Evolutionary conservation across 2,113 vertebrate genomes (phyloP), one percentile per base, ranked within the genome.

Genomic region (Nerophis ophidion): DNA sequence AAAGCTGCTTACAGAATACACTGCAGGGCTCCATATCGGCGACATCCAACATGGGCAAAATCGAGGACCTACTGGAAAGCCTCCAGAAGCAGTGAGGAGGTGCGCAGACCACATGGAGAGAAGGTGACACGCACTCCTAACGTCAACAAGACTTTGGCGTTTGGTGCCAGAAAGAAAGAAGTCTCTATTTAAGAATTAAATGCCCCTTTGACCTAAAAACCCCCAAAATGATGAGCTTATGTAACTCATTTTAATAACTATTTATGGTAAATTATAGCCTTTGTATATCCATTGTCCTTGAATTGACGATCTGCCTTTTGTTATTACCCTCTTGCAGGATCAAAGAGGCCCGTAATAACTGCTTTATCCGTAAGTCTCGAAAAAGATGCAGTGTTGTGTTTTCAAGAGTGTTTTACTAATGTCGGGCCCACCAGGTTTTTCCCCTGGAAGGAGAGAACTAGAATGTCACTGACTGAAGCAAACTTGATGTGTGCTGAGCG

Each of bases 61-160:
- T 98, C 0, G 94, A 96, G 48, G 90, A 96, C 70, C 88, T 98
- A 78, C 91, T 99, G 8, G 96, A 96, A 78, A 95, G 92, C 11
- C 83, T 96, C 60, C 95, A 97, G 79, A 95, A 93, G 84, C 93
- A 95, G 86, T 94, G 91, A 84, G 64, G 34, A 45, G 58, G 5
- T 47, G 35, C 19, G 52, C 12, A 70, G 75, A 84, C 69, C 60
- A 68, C 50, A 35, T 68, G 51, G 54, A 63, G 87, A 89, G 84
- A 64, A 82, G 92, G 79, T 84, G 87, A 51, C 87, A 89, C 71
- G 48, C 42, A 59, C 63, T 63, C 63, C 51, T 48, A 53, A 78
- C 51, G 57, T 66, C 45, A 33, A 71, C 52, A 66, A 55, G 53
- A 77, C 66, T 0, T 40, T 60, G 56, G 49, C 48, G 53, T 72